Evolutionary conservation across 2,797 vertebrate genomes (phyloP), one percentile per base, ranked within the genome.

Genomic region (Gephyroberyx darwinii): DNA sequence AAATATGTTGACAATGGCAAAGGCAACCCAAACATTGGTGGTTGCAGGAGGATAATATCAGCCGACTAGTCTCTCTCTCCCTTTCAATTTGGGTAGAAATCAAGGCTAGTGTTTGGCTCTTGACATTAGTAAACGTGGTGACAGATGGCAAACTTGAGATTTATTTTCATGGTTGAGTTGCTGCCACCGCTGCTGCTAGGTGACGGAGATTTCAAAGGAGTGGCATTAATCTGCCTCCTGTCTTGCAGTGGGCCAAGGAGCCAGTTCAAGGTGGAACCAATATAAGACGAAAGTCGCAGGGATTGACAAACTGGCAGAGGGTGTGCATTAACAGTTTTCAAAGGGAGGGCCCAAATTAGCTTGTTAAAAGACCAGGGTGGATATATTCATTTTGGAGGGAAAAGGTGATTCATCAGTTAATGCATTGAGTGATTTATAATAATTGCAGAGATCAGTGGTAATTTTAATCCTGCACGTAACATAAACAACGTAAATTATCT

Each of bases 181-280:
- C 33, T 74, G 83, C 80, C 56, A 54, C 66, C 43, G 76, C 33
- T 74, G 84, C 66, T 45, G 76, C 58, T 73, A 84, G 92, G 90
- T 84, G 89, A 91, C 91, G 83, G 77, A 88, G 84, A 84, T 88
- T 91, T 90, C 82, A 89, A 89, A 92, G 83, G 78, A 76, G 71
- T 55, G 65, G 78, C 89, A 92, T 93, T 91, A 92, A 92, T 92
- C 91, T 82, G 83, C 83, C 75, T 81, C 63, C 77, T 59, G 85
- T 85, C 82, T 80, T 78, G 20, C 57, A 65, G 62, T 82, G 82
- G 86, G 87, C 86, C 82, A 70, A 86, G 84, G 83, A 90, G 84
- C 80, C 77, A 71, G 89, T 90, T 93, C 90, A 94, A 93, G 90
- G 91, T 89, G 90, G 89, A 92, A 86, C 74, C 71, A 57, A 80